Base-by-base conservation (phyloP, 2,797 vertebrate genomes). In the Eleutherodactylus coqui region DNA sequence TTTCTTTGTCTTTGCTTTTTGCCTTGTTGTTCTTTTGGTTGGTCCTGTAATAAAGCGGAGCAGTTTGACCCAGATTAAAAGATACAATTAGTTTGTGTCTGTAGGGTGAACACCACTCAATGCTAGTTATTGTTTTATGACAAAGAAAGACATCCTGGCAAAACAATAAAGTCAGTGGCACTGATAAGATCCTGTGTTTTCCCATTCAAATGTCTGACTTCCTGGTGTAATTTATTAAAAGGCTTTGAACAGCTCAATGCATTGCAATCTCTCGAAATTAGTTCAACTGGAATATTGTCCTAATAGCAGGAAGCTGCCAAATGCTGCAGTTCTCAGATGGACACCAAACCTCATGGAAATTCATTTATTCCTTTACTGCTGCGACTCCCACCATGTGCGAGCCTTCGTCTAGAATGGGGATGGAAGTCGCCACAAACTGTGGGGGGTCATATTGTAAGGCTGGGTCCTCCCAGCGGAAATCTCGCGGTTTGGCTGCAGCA, bases 11-110 rank as follows among this genome's bases (percentile, higher is more conserved):
- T 86, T 89, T 87, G n/a, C n/a, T 89, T 84, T 24, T 79, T 73
- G 64, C 53, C 49, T 79, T 79, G 76, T 85, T 85, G 58, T 77
- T 51, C 90, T 89, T 91, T 91, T 83, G 90, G 92, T 92, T 90
- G 92, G 92, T 93, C 92, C 91, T 93, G 89, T 93, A 94, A 94
- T 93, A 94, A 94, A 92, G 88, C 92, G 91, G 95, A 95, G 89
- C 93, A 94, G 93, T 93, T 90, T 95, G 94, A 94, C 92, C 94
- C 92, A 94, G 93, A 95, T 94, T 95, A 94, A 95, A 95, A 94
- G 94, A 93, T 94, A 94, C 92, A 95, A 94, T 95, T 94, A 95
- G 88, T 94, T 92, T 86, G 85, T 94, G 94, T 94, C 94, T 94
- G 93, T 93, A 91, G 89, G 92, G 91, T 93, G 94, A 94, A 95